Evolutionary conservation across 2,888 invertebrate species (phyloP).

Genomic region (Hymenopus coronatus): DNA sequence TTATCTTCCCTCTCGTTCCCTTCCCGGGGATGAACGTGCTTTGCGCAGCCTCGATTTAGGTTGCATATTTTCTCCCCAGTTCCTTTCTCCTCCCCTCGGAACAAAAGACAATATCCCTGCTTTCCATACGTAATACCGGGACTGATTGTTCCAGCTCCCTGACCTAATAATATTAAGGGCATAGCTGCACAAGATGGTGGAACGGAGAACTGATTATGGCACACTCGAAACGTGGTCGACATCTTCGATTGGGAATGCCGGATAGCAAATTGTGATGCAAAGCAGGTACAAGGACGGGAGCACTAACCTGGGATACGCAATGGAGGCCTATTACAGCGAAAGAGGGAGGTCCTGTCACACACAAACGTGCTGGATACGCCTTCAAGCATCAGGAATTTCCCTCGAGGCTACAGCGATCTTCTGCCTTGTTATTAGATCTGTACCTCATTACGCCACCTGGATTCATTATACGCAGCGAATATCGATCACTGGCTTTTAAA

Average conservation of each 20-base stretch:
- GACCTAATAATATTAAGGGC: neutral
- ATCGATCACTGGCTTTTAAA: neutral
- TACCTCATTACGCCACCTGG: neutral
- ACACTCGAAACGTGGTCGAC: neutral
- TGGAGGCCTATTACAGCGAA: neutral
- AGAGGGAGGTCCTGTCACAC: neutral
- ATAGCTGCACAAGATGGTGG: neutral
- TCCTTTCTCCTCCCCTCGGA: neutral
- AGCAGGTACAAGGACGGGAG: neutral
- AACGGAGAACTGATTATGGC: neutral
- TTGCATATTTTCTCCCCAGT: neutral
- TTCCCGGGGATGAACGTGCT: neutral
- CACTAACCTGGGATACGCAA: neutral
- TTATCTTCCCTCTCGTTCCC: neutral
- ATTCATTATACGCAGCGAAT: neutral
- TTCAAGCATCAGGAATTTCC: neutral
- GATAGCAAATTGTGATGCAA: constrained; percentile 6
- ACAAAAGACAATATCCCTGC: neutral
- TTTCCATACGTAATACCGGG: neutral
- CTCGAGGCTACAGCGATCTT: neutral
- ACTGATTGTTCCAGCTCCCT: neutral
- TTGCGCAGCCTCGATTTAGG: neutral
- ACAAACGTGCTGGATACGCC: neutral
- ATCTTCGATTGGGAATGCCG: neutral
- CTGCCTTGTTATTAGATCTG: neutral